Percentiles rank a stretch among this genome's conserved stretches.
These are phyloP conservation scores for Colinus virginianus DNA, from an alignment of 2,113 vertebrate species.

Conservation along the genomic window DNA sequence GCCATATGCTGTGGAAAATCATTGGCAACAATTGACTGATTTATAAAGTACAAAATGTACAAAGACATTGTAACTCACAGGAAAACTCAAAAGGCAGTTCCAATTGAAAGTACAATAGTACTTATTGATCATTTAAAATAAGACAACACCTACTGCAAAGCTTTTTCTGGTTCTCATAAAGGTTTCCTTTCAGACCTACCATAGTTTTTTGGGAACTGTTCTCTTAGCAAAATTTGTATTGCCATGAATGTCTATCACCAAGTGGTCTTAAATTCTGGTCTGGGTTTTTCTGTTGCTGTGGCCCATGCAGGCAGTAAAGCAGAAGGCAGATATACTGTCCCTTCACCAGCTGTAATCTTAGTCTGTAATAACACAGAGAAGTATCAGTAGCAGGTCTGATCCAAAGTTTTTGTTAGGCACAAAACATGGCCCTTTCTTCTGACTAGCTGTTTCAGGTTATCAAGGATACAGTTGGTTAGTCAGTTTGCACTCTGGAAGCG, in stretches of 20 bases:
- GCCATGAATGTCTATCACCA: no score
- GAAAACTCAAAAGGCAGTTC: slow-evolving; percentile 40
- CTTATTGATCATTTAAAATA: background rate
- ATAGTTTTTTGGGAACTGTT: background rate
- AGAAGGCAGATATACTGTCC: background rate
- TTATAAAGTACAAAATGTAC: slow-evolving; percentile 42
- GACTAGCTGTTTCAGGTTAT: background rate
- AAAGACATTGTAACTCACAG: slow-evolving; percentile 21
- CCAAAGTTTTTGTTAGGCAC: background rate
- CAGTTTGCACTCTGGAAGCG: slow-evolving; percentile 25
- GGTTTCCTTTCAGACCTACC: background rate
- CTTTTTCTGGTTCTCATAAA: background rate
- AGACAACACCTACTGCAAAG: background rate
- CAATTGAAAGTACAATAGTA: background rate
- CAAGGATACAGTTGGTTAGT: background rate
- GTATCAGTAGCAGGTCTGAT: background rate
- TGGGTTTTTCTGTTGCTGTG: background rate
- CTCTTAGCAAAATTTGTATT: background rate
- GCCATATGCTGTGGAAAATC: slow-evolving; percentile 61
- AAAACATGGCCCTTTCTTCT: background rate
- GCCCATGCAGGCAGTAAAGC: no score
- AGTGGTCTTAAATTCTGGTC: background rate
- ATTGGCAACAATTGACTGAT: slow-evolving; percentile 47
- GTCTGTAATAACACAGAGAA: background rate
- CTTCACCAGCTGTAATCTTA: no score